Evolutionary conservation across 2,797 vertebrate genomes (phyloP), one percentile per base, ranked within the genome.

Genomic region (Denticeps clupeoides): DNA sequence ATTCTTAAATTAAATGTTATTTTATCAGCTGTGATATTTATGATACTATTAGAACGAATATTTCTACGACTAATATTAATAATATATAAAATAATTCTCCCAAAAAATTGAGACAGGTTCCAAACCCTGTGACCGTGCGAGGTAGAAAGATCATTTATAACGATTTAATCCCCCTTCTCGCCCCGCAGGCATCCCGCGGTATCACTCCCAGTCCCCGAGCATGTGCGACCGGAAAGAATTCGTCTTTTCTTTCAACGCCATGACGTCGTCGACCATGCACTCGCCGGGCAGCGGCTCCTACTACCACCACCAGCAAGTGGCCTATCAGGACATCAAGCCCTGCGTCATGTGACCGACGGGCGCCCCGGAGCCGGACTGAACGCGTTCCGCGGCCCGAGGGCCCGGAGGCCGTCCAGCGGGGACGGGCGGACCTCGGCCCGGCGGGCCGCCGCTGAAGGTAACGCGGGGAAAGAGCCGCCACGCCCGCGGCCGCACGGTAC

Each of bases 291-390:
- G 87, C 65, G 69, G 91, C 60, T 90, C 93, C 18, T 97, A 95
- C 80, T 97, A 97, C 70, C 94, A 97, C 72, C 94, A 97, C 72
- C 94, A 97, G 51, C 94, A 98, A 80, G 90, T 98, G 74, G 89
- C 90, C 70, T 97, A 98, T 82, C 93, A 98, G 80, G 94, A 98
- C 84, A 97, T 98, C 86, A 98, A 98, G 70, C 94, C 94, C 1
- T 98, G 94, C 55, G 93, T 98, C 49, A 97, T 98, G 93, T 98
- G 90, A 96, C n/a, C n/a, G n/a, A n/a, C n/a, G n/a, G n/a, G n/a
- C n/a, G n/a, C n/a, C n/a, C n/a, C n/a, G n/a, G n/a, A n/a, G 27
- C 41, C n/a, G 35, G 38, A 41, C 8, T 5, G 2, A 7, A 47
- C 11, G 47, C 10, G n/a, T 22, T 18, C 13, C 12, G 9, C 46